Conservation (phyloP, 2,113 vertebrate species). For the Phasianus colchicus region DNA sequence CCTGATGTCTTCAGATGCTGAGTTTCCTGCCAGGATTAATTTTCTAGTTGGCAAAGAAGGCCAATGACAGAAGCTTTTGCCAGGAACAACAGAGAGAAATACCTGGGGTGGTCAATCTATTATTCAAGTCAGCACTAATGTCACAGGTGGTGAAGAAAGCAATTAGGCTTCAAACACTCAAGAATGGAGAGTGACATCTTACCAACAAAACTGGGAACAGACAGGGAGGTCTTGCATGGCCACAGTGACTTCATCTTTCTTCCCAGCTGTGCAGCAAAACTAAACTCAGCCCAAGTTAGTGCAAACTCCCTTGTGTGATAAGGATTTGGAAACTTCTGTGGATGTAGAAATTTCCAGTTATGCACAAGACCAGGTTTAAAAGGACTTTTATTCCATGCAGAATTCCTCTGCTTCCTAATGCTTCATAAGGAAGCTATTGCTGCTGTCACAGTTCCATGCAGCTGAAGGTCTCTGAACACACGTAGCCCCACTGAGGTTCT, state of each 20-base stretch:
- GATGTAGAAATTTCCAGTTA: accelerated
- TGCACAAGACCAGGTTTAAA: neutral
- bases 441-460: neutral
- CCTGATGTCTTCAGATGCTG: neutral
- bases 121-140: neutral
- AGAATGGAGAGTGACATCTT: neutral
- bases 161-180: neutral
- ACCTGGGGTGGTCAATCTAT: neutral
- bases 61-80: neutral
- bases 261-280: neutral
- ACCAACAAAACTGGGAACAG: neutral
- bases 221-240: neutral
- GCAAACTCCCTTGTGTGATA: neutral
- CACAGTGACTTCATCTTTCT: neutral
- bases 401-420: neutral
- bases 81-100: neutral
- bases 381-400: neutral
- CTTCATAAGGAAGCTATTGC: neutral
- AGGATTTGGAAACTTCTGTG: neutral
- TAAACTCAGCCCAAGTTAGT: accelerated
- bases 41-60: neutral
- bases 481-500: neutral
- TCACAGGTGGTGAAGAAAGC: neutral
- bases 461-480: neutral
- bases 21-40: neutral